These are phyloP conservation scores for Tribolium madens DNA, from an alignment of 1,140 invertebrate species.

Conservation along the genomic window DNA sequence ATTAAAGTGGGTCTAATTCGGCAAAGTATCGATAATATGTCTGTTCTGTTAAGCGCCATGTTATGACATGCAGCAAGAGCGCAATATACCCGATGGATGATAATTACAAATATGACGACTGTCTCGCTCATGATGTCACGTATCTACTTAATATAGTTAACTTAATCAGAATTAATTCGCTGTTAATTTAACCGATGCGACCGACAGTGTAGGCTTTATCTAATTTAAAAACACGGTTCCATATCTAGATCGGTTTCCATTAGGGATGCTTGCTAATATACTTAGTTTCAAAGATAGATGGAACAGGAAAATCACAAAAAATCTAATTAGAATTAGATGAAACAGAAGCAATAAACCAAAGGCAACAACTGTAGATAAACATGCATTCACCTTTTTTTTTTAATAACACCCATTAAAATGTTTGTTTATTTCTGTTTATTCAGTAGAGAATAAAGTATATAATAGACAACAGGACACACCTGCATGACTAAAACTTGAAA, in stretches of 20 bases:
- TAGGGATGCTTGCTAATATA: not conserved
- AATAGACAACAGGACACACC: too few species aligned
- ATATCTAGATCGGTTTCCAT: not conserved
- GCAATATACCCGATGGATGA: constrained; percentile 35
- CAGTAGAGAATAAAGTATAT: too few species aligned
- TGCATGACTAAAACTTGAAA: too few species aligned
- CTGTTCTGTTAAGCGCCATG: constrained; percentile 10
- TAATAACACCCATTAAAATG: too few species aligned
- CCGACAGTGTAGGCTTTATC: constrained; percentile 57
- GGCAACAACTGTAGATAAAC: too few species aligned
- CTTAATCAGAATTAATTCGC: constrained; percentile 63
- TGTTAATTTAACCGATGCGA: constrained; percentile 59
- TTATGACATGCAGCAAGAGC: not conserved
- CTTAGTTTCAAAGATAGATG: too few species aligned
- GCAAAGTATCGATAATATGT: constrained; percentile 26
- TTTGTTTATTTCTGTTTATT: too few species aligned
- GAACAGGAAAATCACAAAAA: too few species aligned
- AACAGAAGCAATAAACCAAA: too few species aligned
- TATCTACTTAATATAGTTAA: constrained; percentile 61
- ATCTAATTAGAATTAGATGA: too few species aligned
- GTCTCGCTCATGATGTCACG: constrained; percentile 58
- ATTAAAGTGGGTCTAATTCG: constrained; percentile 31
- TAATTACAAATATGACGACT: constrained; percentile 55
- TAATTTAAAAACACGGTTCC: constrained; percentile 49
- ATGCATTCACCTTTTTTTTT: too few species aligned